A percentile compares a stretch with the other conserved stretches of the same genome.
phyloP scores from a whole-genome alignment of 2,113 vertebrate genomes.

The Cynoglossus semilaevis region DNA sequence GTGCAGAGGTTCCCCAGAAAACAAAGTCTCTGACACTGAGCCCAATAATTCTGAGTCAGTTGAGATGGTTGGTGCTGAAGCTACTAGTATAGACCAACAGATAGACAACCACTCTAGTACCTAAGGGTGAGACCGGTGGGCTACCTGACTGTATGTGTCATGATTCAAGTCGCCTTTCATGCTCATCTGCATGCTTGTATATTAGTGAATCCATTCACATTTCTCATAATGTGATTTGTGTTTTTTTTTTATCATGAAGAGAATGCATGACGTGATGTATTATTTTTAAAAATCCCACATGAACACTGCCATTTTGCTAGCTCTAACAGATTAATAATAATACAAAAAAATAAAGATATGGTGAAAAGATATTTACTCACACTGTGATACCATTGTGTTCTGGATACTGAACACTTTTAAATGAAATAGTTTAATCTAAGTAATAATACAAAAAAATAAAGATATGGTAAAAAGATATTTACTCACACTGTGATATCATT shows the following conservation, averaged over 20 bases:
- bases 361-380: too few species aligned
- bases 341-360: too few species aligned
- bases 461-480: too few species aligned
- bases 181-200: constrained; percentile 25
- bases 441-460: too few species aligned
- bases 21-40: constrained; percentile 66
- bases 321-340: too few species aligned
- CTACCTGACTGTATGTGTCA: constrained; percentile 23
- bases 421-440: too few species aligned
- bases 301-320: too few species aligned
- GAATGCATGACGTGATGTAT: not conserved
- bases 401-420: too few species aligned
- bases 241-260: not conserved
- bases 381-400: too few species aligned
- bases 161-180: constrained; percentile 39
- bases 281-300: not conserved
- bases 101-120: constrained; percentile 63
- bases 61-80: constrained; percentile 66
- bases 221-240: constrained; percentile 13
- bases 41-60: constrained; percentile 69
- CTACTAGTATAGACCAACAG: constrained; percentile 60
- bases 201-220: constrained; percentile 19
- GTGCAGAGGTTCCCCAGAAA: constrained; percentile 70
- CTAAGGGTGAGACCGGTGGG: constrained; percentile 68
- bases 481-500: too few species aligned